Evolutionary conservation across 2,113 vertebrate genomes (phyloP).

Genomic region (Pygathrix nemaeus): DNA sequence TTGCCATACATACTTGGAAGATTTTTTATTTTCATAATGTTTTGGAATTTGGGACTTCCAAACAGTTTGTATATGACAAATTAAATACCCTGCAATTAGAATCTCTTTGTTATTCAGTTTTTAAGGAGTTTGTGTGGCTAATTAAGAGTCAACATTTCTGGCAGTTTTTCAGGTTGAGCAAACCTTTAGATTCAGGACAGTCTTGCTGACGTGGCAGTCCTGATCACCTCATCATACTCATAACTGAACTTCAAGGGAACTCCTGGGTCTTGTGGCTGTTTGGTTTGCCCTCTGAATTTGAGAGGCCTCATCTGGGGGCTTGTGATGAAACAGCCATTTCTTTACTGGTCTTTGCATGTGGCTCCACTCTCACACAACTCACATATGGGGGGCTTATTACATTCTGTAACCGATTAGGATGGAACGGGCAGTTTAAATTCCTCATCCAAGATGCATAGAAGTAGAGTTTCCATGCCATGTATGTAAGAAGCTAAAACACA

Average conservation of each 20-base stretch:
- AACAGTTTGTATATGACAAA: conserved; percentile 33
- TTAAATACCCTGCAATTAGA: conserved; percentile 31
- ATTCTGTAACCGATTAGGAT: conserved; percentile 28
- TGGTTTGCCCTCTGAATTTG: background rate
- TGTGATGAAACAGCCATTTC: background rate
- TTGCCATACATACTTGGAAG: background rate
- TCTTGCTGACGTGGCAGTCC: background rate
- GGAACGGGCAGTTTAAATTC: background rate
- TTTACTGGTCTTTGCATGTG: conserved; percentile 37
- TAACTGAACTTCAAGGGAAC: background rate
- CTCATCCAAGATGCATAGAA: background rate
- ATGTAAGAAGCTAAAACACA: background rate
- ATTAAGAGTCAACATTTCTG: conserved; percentile 27
- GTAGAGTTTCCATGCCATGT: background rate
- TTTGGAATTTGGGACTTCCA: conserved; percentile 51
- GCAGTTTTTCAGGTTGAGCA: background rate
- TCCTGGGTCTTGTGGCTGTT: background rate
- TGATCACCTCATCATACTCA: background rate
- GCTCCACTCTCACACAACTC: background rate
- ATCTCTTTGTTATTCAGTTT: background rate
- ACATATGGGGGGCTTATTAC: conserved; percentile 41
- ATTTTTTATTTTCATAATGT: background rate
- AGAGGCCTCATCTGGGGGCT: background rate
- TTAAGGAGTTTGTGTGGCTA: background rate
- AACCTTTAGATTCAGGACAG: background rate